phyloP scores from a whole-genome alignment of 2,888 invertebrate species.

The Amaurobius ferox region DNA sequence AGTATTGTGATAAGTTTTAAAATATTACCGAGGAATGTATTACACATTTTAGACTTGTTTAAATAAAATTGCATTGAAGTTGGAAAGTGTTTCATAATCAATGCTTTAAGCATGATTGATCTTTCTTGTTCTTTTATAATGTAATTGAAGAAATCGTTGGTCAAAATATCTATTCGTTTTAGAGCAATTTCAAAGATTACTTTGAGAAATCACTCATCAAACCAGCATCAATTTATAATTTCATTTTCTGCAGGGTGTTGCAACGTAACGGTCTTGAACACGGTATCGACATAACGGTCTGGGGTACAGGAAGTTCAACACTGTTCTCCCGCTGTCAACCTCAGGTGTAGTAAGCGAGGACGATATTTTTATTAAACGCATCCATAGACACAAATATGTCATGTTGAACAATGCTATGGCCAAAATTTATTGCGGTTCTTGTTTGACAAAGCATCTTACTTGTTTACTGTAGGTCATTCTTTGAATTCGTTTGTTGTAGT shows the following conservation, averaged over 20 bases:
- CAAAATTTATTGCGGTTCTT: not conserved
- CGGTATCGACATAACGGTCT: conserved; percentile 1
- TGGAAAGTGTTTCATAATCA: no score
- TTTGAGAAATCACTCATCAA: not conserved
- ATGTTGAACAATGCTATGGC: not conserved
- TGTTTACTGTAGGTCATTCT: no score
- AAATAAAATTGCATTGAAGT: no score
- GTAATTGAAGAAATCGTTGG: not conserved
- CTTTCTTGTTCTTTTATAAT: no score
- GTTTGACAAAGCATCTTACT: not conserved
- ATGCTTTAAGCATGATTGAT: no score
- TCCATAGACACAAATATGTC: not conserved
- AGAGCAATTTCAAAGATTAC: not conserved
- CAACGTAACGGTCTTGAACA: not conserved
- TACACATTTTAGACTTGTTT: no score
- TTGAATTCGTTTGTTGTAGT: no score
- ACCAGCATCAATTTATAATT: not conserved
- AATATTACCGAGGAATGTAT: no score
- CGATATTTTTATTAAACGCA: not conserved
- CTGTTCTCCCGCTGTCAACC: not conserved
- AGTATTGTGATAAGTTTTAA: no score
- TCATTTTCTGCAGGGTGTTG: not conserved
- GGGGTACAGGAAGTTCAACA: not conserved
- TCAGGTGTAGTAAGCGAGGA: not conserved
- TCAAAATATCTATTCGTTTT: not conserved